phyloP scores from a whole-genome alignment of 2,797 vertebrate species.

The Amazona finschi region DNA sequence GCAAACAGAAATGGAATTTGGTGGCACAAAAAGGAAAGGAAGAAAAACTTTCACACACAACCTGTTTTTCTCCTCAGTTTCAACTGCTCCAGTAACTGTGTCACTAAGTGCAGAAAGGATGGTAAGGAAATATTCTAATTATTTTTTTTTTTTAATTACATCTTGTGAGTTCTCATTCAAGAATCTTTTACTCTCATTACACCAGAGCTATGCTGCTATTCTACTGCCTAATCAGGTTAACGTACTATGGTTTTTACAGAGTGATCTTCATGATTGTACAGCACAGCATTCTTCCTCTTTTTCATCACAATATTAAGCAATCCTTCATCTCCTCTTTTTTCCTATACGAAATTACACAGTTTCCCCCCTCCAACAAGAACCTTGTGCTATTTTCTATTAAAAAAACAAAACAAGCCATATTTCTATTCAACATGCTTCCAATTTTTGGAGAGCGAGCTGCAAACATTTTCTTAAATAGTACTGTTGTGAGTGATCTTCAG shows the following conservation, averaged over 20 bases:
- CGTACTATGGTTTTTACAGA: not conserved
- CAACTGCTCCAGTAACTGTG: not conserved
- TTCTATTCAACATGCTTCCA: not conserved
- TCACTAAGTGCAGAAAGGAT: not conserved
- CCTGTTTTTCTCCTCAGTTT: conserved; percentile 18
- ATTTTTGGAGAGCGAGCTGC: not conserved
- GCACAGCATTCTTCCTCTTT: not conserved
- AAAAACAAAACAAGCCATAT: not conserved
- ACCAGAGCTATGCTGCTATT: conserved; percentile 20
- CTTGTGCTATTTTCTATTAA: not conserved
- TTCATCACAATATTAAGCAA: conserved; percentile 30
- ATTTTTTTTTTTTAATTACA: not conserved
- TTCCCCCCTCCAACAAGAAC: not conserved
- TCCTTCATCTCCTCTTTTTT: not conserved
- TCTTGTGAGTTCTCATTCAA: not conserved
- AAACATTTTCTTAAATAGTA: not conserved
- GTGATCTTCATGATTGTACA: not conserved
- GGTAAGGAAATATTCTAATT: not conserved
- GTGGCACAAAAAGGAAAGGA: not conserved
- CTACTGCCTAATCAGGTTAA: conserved; percentile 30
- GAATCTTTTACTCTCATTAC: not conserved
- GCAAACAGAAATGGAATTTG: conserved; percentile 26
- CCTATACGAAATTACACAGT: not conserved
- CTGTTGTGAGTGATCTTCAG: not conserved
- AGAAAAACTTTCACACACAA: not conserved